phyloP scores from a whole-genome alignment of 2,113 vertebrate species.

The Brienomyrus brachyistius region DNA sequence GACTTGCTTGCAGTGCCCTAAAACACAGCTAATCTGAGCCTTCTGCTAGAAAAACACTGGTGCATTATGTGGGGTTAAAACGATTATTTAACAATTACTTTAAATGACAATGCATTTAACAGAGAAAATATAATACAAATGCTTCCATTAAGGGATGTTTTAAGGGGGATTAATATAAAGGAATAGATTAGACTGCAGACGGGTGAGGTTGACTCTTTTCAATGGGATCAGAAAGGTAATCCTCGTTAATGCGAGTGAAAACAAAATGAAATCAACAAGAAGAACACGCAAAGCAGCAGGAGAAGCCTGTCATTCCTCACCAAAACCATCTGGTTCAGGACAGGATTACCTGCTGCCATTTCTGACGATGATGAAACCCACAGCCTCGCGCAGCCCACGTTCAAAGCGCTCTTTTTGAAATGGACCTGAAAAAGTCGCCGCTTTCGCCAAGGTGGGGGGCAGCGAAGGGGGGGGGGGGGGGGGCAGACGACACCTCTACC shows the following conservation, averaged over 20 bases:
- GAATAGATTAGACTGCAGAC: constrained; percentile 51
- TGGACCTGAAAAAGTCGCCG: constrained; percentile 24
- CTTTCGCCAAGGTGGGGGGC: constrained; percentile 43
- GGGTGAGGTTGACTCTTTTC: constrained; percentile 40
- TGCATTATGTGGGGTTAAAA: background rate
- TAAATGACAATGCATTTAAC: constrained; percentile 39
- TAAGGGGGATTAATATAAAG: constrained; percentile 44
- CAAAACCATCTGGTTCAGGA: constrained; percentile 52
- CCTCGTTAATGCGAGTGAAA: constrained; percentile 51
- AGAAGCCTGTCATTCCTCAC: constrained; percentile 49
- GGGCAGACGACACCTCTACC: background rate
- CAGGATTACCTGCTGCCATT: constrained; percentile 47
- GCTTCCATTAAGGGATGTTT: constrained; percentile 10
- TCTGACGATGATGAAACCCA: constrained; percentile 56
- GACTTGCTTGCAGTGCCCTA: background rate
- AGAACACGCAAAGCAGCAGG: constrained; percentile 42
- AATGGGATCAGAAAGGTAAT: constrained; percentile 53
- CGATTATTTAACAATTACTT: background rate
- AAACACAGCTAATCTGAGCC: background rate
- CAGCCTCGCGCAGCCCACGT: constrained; percentile 26
- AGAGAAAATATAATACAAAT: constrained; percentile 29
- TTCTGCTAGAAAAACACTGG: background rate
- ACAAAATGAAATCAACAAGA: constrained; percentile 53
- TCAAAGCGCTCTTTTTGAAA: constrained; percentile 34
- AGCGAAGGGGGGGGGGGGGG: constrained; percentile 5